Conservation (phyloP, 2,888 invertebrate genomes). For the Cataglyphis livida region DNA sequence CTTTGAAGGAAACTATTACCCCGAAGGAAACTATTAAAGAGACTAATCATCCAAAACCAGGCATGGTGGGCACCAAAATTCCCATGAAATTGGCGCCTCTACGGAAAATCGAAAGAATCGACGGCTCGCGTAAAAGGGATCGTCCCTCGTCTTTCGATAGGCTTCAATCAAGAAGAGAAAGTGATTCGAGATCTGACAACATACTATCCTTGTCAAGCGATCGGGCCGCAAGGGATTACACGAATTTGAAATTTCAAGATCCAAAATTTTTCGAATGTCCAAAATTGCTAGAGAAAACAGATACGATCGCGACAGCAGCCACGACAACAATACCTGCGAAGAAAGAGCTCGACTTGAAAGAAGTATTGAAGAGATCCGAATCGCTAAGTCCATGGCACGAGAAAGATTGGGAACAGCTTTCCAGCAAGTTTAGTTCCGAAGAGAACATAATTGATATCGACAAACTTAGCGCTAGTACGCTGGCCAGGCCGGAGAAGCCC, state of each 20-base stretch:
- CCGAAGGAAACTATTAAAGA: constrained; percentile 38
- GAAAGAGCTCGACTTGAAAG: constrained; percentile 81
- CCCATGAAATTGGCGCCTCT: constrained; percentile 82
- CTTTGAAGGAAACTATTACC: constrained; percentile 36
- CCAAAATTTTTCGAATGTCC: constrained; percentile 83
- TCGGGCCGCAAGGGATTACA: constrained; percentile 82
- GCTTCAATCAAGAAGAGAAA: constrained; percentile 56
- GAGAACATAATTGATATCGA: constrained; percentile 84
- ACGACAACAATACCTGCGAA: not conserved
- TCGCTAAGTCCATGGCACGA: constrained; percentile 87
- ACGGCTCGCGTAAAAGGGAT: constrained; percentile 68
- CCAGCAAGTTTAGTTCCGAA: constrained; percentile 80
- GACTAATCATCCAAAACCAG: constrained; percentile 52
- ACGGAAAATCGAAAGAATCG: constrained; percentile 69
- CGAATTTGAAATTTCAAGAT: constrained; percentile 82
- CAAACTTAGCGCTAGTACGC: constrained; percentile 77
- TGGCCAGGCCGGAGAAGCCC: constrained; percentile 74
- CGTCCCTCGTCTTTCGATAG: constrained; percentile 58
- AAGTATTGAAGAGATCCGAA: constrained; percentile 86
- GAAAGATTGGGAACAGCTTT: constrained; percentile 86
- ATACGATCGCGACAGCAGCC: not conserved
- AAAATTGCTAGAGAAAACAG: constrained; percentile 72
- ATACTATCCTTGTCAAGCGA: constrained; percentile 75
- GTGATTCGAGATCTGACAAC: constrained; percentile 69
- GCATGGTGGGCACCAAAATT: constrained; percentile 77